Conservation (phyloP, 2,113 vertebrate species). For the Pao palembangensis region DNA sequence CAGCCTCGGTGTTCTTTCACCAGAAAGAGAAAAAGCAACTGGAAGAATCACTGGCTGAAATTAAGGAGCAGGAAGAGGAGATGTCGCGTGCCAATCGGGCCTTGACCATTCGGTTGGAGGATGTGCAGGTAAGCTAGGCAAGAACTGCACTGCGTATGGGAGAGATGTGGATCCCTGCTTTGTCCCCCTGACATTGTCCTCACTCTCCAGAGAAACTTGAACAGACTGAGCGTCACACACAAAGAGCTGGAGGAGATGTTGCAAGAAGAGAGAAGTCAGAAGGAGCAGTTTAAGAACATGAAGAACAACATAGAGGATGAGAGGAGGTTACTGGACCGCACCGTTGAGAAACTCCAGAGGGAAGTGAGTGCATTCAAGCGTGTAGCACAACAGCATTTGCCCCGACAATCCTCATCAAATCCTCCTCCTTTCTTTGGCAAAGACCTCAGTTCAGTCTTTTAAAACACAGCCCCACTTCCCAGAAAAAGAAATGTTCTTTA, state of each 20-base stretch:
- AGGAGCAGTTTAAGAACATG: slow-evolving; percentile 85
- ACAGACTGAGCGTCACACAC: slow-evolving; percentile 75
- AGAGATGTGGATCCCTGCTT: not conserved
- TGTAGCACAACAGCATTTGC: not conserved
- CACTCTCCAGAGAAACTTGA: slow-evolving; percentile 77
- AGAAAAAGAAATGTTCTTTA: not conserved
- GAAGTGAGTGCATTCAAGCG: slow-evolving; percentile 73
- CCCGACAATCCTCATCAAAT: not conserved
- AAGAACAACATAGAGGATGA: slow-evolving; percentile 89
- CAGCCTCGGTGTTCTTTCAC: slow-evolving; percentile 4
- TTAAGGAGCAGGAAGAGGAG: slow-evolving; percentile 81
- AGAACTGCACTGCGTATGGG: not conserved
- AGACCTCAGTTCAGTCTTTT: no score
- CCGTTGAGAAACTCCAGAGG: slow-evolving; percentile 89
- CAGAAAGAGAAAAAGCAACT: slow-evolving; percentile 83
- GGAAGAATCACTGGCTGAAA: slow-evolving; percentile 75
- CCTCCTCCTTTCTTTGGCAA: no score
- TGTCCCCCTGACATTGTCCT: not conserved
- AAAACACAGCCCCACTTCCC: no score
- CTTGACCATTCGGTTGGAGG: slow-evolving; percentile 80
- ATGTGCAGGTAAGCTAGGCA: slow-evolving; percentile 77
- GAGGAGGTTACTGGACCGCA: slow-evolving; percentile 80
- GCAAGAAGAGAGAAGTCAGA: slow-evolving; percentile 83
- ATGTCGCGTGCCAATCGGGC: slow-evolving; percentile 72
- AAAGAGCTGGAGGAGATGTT: slow-evolving; percentile 80